A percentile compares a stretch with the other conserved stretches of the same genome.
Evolutionary conservation across 2,113 vertebrate species (phyloP).

Genomic region (Egretta garzetta): DNA sequence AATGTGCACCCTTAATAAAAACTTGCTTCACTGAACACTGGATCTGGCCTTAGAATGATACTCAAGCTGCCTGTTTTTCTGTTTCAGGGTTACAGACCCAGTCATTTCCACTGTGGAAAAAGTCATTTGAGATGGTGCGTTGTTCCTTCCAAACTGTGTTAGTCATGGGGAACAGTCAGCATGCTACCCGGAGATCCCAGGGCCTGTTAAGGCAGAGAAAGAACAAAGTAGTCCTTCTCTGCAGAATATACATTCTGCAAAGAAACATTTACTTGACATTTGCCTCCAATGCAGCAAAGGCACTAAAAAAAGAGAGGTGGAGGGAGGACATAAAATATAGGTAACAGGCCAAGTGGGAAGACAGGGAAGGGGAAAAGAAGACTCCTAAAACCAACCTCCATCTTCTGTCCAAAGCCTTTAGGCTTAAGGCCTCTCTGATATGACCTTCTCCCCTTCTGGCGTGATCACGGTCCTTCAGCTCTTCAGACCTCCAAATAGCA

Average conservation of each 20-base stretch:
- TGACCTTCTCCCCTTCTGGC: neutral
- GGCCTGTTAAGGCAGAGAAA: neutral
- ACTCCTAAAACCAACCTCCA: neutral
- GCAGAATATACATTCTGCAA: neutral
- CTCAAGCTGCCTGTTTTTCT: neutral
- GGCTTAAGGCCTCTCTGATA: neutral
- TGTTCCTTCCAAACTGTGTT: conserved; percentile 51
- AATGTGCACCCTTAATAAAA: conserved; percentile 26
- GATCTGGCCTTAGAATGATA: conserved; percentile 8
- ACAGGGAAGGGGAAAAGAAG: neutral
- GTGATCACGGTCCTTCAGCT: neutral
- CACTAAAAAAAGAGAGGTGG: neutral
- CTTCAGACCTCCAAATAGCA: neutral
- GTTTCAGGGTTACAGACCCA: conserved; percentile 16
- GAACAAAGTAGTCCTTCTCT: conserved; percentile 54
- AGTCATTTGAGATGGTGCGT: conserved; percentile 25
- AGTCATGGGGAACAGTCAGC: conserved; percentile 31
- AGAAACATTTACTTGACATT: neutral
- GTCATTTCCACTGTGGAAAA: conserved; percentile 58
- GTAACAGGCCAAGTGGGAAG: neutral
- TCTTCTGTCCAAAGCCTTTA: neutral
- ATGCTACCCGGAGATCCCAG: neutral
- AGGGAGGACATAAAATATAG: neutral
- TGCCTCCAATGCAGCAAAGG: neutral
- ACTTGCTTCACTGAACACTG: neutral